Evolutionary conservation across 1,140 invertebrate species (phyloP), one percentile per base, ranked within the genome.

Genomic region (Galendromus occidentalis): DNA sequence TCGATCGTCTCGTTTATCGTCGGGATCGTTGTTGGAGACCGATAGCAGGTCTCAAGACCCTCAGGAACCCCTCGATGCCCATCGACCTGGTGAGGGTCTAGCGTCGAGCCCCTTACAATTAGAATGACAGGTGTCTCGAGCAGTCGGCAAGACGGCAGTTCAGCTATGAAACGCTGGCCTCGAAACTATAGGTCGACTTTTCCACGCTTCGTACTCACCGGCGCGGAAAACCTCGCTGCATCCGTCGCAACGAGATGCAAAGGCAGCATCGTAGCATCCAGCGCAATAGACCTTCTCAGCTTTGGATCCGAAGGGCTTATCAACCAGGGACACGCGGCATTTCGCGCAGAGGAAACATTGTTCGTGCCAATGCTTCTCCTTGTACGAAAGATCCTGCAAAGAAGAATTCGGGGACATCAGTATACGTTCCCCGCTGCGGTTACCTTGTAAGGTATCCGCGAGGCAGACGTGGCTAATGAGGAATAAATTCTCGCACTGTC

Each of bases 281-380:
- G 91, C 91, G 78, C 96, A 99, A 80, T 96, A 99, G 78, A 99
- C 95, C 79, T 93, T 91, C 20, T 83, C 81, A 69, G 81, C 78
- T 71, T 98, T 98, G 72, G 91, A 91, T 70, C 94, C 96, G 75
- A 99, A 99, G 75, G 97, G 94, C 81, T 97, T 95, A 51, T 72
- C 94, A 65, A 98, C 94, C 74, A 99, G 82, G 63, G 91, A 95
- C 70, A 92, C 85, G 76, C 90, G 85, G 80, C 96, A 99, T 79
- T 93, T 95, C 77, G 84, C 86, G 82, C 96, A 99, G 72, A 97
- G 82, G 84, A 99, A 99, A 76, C 96, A 98, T 71, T 86, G 86
- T 79, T 98, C 94, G 78, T 98, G 94, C 94, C 94, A 98, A 76
- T 98, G 95, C 78, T 94, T 94, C 77, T 98, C 95, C 80, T 98